Evolutionary conservation across 2,888 invertebrate genomes (phyloP).

Genomic region (Clitarchus hookeri): DNA sequence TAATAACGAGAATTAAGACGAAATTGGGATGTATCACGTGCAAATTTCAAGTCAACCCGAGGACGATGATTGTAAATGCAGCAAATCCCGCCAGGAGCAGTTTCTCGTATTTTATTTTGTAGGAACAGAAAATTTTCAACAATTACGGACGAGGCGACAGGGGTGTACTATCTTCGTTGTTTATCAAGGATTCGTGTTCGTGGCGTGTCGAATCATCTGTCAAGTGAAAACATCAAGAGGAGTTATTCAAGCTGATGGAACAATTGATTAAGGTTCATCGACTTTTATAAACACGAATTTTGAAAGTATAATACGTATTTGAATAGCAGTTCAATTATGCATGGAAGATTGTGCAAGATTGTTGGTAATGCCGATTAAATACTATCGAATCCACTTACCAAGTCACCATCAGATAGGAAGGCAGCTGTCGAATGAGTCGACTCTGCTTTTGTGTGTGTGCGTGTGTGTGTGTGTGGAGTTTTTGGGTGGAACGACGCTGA

Average conservation of each 20-base stretch:
- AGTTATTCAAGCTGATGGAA: neutral
- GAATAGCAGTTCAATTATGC: neutral
- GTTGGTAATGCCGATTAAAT: neutral
- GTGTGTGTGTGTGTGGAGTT: neutral
- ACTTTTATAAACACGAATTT: slow-evolving; percentile 14
- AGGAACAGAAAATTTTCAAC: neutral
- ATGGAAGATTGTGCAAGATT: neutral
- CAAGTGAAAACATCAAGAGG: too few species aligned
- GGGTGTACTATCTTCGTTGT: neutral
- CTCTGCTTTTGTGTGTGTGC: neutral
- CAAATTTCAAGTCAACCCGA: too few species aligned
- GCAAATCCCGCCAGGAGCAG: too few species aligned
- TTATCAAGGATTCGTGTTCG: neutral
- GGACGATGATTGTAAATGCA: too few species aligned
- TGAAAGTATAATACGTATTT: slow-evolving; percentile 4
- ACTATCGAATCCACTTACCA: neutral
- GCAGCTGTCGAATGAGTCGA: neutral
- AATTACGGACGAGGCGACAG: neutral
- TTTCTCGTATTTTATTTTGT: neutral
- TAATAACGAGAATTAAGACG: too few species aligned
- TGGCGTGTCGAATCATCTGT: neutral
- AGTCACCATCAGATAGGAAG: neutral
- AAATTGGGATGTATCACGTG: too few species aligned
- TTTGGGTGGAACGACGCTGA: neutral
- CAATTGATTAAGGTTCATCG: slow-evolving; percentile 1